phyloP scores from a whole-genome alignment of 2,888 invertebrate genomes.

The Ctenicera cuprea region DNA sequence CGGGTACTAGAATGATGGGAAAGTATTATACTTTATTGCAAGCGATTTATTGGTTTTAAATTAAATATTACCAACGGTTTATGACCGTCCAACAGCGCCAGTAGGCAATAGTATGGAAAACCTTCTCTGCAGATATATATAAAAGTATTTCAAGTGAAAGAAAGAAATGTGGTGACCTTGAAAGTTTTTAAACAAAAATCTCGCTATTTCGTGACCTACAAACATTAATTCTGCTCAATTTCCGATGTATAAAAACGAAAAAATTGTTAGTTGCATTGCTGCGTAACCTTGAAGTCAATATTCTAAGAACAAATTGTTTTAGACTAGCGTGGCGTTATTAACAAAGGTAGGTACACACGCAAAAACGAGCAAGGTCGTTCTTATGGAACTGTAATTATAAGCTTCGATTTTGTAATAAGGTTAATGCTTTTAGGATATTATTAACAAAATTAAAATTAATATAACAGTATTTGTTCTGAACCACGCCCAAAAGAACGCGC shows the following conservation, averaged over 20 bases:
- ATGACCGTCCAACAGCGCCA: not conserved
- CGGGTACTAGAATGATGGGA: not conserved
- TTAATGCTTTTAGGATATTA: constrained; percentile 42
- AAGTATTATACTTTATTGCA: not conserved
- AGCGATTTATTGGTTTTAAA: constrained; percentile 13
- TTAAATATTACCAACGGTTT: constrained; percentile 3
- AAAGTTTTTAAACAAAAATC: constrained; percentile 45
- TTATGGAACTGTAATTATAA: constrained; percentile 47
- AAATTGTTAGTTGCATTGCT: constrained; percentile 38
- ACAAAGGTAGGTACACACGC: constrained; percentile 31
- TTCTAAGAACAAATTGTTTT: constrained; percentile 33
- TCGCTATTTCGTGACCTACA: constrained; percentile 45
- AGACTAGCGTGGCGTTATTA: constrained; percentile 30
- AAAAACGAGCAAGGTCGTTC: constrained; percentile 42
- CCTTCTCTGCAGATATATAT: not conserved
- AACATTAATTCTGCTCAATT: constrained; percentile 41
- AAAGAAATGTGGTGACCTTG: constrained; percentile 49
- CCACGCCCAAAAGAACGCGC: constrained; percentile 20
- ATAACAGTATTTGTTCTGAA: constrained; percentile 33
- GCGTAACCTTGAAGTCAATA: constrained; percentile 36
- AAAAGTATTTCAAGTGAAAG: constrained; percentile 45
- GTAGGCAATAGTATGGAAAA: constrained; percentile 14
- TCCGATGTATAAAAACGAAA: constrained; percentile 39
- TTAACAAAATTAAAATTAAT: constrained; percentile 40
- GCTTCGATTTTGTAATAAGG: constrained; percentile 45